A percentile compares a stretch with the other conserved stretches of the same genome.
Evolutionary conservation across 53 echinoderm and acorn worm species (phyloP).

Genomic region (Echinometra lucunter): DNA sequence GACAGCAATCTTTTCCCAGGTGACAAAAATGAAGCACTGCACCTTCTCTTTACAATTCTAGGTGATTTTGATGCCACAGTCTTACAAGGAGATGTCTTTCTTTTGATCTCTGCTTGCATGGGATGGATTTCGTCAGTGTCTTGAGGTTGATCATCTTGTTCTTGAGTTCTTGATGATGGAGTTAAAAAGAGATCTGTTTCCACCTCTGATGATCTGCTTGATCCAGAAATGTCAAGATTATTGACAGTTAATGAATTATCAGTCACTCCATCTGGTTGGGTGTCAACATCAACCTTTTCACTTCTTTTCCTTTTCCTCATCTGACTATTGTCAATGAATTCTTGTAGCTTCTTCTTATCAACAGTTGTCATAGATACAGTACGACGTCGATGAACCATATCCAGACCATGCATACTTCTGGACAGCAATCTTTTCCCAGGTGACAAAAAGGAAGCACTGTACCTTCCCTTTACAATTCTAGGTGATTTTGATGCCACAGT

Average conservation of each 20-base stretch:
- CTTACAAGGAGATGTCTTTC: neutral
- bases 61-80: neutral
- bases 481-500: neutral
- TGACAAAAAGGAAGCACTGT: neutral
- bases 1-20: neutral
- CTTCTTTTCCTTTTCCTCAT: neutral
- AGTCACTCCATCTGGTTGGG: neutral
- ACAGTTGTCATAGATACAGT: neutral
- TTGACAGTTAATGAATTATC: neutral
- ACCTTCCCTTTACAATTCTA: neutral
- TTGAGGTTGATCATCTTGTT: neutral
- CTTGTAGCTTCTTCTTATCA: neutral
- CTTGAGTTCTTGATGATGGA: neutral
- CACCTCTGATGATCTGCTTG: too few species aligned
- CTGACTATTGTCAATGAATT: neutral
- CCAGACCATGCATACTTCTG: neutral
- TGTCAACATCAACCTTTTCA: neutral
- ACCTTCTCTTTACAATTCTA: neutral
- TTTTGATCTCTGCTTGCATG: neutral
- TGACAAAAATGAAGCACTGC: neutral
- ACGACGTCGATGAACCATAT: neutral
- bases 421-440: neutral
- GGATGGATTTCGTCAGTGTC: neutral
- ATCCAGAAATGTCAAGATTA: neutral
- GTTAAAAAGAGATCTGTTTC: neutral